These are phyloP conservation scores for Folsomia manolachei DNA, from an alignment of 2,888 invertebrate species.

Conservation along the genomic window DNA sequence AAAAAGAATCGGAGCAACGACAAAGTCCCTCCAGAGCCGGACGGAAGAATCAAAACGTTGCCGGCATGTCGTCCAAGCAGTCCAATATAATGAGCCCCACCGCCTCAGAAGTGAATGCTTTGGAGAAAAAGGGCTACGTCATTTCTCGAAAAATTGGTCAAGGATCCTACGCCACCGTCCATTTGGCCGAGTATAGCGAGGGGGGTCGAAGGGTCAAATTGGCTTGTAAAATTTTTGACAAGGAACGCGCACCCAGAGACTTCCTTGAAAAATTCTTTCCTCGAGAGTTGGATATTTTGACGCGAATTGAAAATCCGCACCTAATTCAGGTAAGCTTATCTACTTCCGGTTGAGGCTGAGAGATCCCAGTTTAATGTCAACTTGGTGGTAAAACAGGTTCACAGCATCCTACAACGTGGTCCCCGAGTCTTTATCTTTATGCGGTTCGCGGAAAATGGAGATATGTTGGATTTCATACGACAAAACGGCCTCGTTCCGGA, in stretches of 20 bases:
- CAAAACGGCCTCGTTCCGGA: slow-evolving; percentile 73
- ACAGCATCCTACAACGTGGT: slow-evolving; percentile 78
- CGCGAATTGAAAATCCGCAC: slow-evolving; percentile 84
- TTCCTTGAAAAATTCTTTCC: slow-evolving; percentile 91
- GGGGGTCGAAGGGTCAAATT: slow-evolving; percentile 65
- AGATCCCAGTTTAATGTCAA: slow-evolving; percentile 56
- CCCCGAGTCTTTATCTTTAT: slow-evolving; percentile 84
- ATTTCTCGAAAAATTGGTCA: slow-evolving; percentile 85
- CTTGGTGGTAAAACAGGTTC: no score
- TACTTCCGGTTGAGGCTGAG: neutral
- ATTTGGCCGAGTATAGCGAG: slow-evolving; percentile 77
- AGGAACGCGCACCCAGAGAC: slow-evolving; percentile 81
- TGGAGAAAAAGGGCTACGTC: slow-evolving; percentile 78
- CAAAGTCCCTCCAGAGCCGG: neutral
- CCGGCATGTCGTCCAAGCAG: slow-evolving; percentile 30
- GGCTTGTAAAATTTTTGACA: slow-evolving; percentile 89
- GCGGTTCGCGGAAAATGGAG: slow-evolving; percentile 87
- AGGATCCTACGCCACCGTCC: slow-evolving; percentile 87
- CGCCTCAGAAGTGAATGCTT: slow-evolving; percentile 73
- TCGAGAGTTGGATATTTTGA: slow-evolving; percentile 83
- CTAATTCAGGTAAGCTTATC: slow-evolving; percentile 63
- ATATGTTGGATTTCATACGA: slow-evolving; percentile 72
- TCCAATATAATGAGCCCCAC: slow-evolving; percentile 49
- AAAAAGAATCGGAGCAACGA: no score
- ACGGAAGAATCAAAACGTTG: neutral